These are phyloP conservation scores for Spilogale gracilis DNA, from an alignment of 2,113 vertebrate species.

Conservation along the genomic window DNA sequence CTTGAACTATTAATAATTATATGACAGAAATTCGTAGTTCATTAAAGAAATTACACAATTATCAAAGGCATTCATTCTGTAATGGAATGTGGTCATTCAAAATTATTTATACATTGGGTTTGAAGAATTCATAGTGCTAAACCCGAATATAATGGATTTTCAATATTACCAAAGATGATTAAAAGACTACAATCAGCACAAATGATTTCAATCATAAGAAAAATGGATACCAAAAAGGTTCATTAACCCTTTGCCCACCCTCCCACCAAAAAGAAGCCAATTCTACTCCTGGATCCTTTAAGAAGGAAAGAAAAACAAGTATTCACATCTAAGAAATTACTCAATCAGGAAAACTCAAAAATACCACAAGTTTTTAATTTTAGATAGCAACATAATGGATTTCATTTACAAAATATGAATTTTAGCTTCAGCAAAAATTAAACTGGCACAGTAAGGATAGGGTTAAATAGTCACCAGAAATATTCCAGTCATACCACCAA, in stretches of 20 bases:
- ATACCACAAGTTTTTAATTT: neutral
- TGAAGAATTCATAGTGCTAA: neutral
- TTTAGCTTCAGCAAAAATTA: neutral
- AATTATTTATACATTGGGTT: neutral
- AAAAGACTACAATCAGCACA: neutral
- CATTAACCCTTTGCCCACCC: neutral
- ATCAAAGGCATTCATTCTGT: neutral
- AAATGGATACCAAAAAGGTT: neutral
- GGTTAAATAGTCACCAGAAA: neutral
- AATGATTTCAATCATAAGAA: neutral
- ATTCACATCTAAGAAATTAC: neutral
- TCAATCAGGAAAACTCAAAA: neutral
- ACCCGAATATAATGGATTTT: neutral
- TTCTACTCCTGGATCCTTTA: neutral
- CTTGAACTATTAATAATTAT: neutral
- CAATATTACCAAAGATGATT: neutral
- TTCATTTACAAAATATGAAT: slow-evolving; percentile 11
- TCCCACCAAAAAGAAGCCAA: neutral
- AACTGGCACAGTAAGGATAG: neutral
- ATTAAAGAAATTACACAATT: neutral
- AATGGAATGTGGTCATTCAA: neutral
- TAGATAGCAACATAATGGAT: neutral
- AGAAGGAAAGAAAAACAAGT: neutral
- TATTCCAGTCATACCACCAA: neutral
- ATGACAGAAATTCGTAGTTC: neutral